Evolutionary conservation across 2,113 vertebrate species (phyloP).

Genomic region (Xiphophorus hellerii): DNA sequence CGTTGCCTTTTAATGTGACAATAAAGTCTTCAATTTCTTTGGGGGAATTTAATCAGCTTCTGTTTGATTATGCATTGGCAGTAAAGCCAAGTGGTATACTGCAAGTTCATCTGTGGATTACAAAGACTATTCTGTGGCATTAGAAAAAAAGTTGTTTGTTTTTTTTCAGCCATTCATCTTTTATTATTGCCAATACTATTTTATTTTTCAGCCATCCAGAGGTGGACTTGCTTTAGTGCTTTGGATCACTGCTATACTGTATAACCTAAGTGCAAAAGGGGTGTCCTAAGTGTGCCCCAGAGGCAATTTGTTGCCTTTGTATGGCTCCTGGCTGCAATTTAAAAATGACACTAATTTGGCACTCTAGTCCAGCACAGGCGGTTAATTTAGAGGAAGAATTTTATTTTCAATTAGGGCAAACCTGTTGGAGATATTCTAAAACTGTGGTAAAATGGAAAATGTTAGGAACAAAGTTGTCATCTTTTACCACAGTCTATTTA

Average conservation of each 20-base stretch:
- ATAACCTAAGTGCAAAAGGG: too few species aligned
- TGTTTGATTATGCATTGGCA: not conserved
- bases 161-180: not conserved
- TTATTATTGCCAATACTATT: not conserved
- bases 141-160: not conserved
- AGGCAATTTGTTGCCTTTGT: too few species aligned
- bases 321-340: too few species aligned
- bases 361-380: too few species aligned
- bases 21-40: not conserved
- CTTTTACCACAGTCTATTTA: too few species aligned
- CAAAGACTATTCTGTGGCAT: not conserved
- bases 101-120: not conserved
- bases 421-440: too few species aligned
- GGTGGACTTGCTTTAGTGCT: not conserved
- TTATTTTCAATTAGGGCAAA: too few species aligned
- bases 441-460: too few species aligned
- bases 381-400: too few species aligned
- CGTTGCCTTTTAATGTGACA: conserved; percentile 1
- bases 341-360: too few species aligned
- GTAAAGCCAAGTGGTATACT: not conserved
- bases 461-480: too few species aligned
- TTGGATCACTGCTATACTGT: not conserved
- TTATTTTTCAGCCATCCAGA: not conserved
- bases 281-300: too few species aligned
- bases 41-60: not conserved